Evolutionary conservation across 2,797 vertebrate species (phyloP).

Genomic region (Numenius phaeopus): DNA sequence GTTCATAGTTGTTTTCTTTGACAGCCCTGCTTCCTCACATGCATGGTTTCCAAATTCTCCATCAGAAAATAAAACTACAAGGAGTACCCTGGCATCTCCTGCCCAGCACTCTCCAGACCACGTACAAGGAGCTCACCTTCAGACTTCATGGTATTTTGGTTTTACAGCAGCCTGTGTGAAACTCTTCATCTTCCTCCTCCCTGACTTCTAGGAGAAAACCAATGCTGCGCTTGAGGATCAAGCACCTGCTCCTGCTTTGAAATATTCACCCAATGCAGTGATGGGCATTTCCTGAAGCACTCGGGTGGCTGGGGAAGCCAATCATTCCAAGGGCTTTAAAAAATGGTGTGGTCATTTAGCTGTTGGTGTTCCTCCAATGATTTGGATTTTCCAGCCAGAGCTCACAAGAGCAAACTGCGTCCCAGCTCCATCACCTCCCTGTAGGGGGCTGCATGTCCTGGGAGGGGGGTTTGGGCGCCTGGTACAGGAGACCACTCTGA

Average conservation of each 20-base stretch:
- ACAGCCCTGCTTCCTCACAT: background rate
- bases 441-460: background rate
- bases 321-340: background rate
- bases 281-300: background rate
- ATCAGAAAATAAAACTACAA: background rate
- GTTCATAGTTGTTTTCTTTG: background rate
- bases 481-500: background rate
- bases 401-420: background rate
- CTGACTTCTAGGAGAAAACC: background rate
- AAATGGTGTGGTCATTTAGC: background rate
- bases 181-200: background rate
- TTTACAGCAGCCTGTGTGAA: background rate
- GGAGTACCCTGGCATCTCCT: background rate
- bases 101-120: accelerated
- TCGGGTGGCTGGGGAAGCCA: accelerated
- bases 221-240: background rate
- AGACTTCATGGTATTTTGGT: background rate
- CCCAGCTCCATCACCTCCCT: background rate
- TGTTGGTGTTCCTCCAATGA: background rate
- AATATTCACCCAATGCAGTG: background rate
- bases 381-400: background rate
- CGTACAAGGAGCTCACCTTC: background rate
- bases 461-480: background rate
- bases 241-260: background rate
- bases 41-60: background rate